These are phyloP conservation scores for Nomada ferruginata DNA, from an alignment of 2,888 invertebrate species.

Conservation along the genomic window DNA sequence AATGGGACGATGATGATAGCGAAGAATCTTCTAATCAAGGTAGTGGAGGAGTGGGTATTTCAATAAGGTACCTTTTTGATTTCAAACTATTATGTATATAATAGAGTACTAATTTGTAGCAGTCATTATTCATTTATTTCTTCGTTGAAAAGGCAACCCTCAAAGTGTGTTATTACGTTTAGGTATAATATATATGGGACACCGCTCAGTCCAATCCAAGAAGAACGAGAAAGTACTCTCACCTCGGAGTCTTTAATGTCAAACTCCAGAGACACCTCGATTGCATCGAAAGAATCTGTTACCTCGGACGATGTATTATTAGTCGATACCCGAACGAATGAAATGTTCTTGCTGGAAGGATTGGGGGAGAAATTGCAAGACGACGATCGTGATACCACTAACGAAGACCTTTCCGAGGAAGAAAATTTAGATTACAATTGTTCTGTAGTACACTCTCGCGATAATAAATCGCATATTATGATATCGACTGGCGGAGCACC, in stretches of 20 bases:
- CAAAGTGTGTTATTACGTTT: slow-evolving; percentile 67
- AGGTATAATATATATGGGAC: slow-evolving; percentile 86
- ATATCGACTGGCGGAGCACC: slow-evolving; percentile 76
- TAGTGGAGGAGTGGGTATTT: slow-evolving; percentile 81
- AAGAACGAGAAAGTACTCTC: slow-evolving; percentile 85
- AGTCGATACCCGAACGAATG: slow-evolving; percentile 85
- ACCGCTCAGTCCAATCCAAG: slow-evolving; percentile 87
- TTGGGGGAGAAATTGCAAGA: slow-evolving; percentile 59
- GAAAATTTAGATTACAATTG: slow-evolving; percentile 74
- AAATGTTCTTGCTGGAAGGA: slow-evolving; percentile 83
- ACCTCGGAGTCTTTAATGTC: slow-evolving; percentile 80
- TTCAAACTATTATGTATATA: background rate
- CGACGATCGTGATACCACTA: slow-evolving; percentile 75
- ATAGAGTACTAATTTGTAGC: slow-evolving; percentile 10
- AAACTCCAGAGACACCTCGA: slow-evolving; percentile 82
- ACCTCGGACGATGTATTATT: slow-evolving; percentile 84
- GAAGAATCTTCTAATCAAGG: slow-evolving; percentile 78
- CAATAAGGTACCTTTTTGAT: slow-evolving; percentile 81
- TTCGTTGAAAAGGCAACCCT: slow-evolving; percentile 2
- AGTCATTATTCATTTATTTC: slow-evolving; percentile 3
- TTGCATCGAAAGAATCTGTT: slow-evolving; percentile 77
- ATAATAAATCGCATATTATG: slow-evolving; percentile 61
- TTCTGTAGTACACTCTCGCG: slow-evolving; percentile 45
- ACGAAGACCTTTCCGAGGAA: slow-evolving; percentile 77
- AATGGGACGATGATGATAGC: slow-evolving; percentile 81